Evolutionary conservation across 2,888 invertebrate species (phyloP), one percentile per base, ranked within the genome.

Genomic region (Brachyptera putata): DNA sequence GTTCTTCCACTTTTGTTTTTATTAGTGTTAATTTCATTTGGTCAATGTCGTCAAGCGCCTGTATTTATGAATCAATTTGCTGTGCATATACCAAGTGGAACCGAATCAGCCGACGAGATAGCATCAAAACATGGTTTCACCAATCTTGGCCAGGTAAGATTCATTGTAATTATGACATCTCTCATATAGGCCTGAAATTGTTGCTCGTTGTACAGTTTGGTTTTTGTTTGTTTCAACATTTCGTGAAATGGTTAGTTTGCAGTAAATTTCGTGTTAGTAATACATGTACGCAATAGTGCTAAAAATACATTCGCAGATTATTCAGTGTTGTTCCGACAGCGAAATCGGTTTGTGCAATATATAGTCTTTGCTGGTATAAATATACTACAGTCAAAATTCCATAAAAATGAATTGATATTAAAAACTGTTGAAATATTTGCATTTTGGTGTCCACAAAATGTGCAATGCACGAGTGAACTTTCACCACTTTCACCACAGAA

Each of bases 141-240:
- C 76, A 89, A 91, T 78, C 80, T 87, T 75, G 90, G 90, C 82
- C 83, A 89, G 88, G 93, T 92, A 76, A 83, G 84, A n/a, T 48
- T 72, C 50, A 37, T 16, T 48, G 21, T 22, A 18, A 55, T 14
- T 39, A 30, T 55, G 4, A 11, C 16, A 16, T 55, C 22, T 11
- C 7, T 16, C 5, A n/a, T n/a, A n/a, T n/a, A n/a, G n/a, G n/a
- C n/a, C n/a, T n/a, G n/a, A n/a, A 30, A 5, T 30, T 5, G 7
- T 11, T 30, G 30, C 30, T 7, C 30, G 11, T 11, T 30, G 30
- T 30, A 11, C 30, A 30, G 11, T 30, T 30, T 11, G 11, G 30
- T 30, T 30, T 30, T 11, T 30, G 30, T 30, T 30, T 30, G 30
- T 30, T 30, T 30, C 30, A 5, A 30, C 30, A 30, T 30, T 5